Evolutionary conservation across 2,797 vertebrate species (phyloP), one percentile per base, ranked within the genome.

Genomic region (Brachyalestes nurse): DNA sequence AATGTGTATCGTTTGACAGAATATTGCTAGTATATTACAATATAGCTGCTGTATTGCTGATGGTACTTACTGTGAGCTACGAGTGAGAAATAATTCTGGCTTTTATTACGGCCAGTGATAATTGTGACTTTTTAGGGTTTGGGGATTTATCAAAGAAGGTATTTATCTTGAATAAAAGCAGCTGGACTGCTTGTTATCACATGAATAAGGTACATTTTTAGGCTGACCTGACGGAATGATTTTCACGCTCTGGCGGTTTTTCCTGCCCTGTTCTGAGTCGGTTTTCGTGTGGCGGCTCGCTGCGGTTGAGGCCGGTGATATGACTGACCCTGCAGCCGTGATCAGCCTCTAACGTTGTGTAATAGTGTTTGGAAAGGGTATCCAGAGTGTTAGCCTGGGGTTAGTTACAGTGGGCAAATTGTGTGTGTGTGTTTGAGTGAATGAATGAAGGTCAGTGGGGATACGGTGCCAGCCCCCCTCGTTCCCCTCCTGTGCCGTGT

Each of bases 371-470:
- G 60, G 49, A 61, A 78, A 21, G 51, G 34, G 19, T 66, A 28
- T 66, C 45, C 61, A 53, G 61, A n/a, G 28, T 53, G 19, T 67
- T 77, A 55, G 65, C 62, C 66, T 58, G 19, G 55, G 65, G 51
- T 42, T 53, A 82, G 67, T 65, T 77, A 67, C 51, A 77, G 65
- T 76, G 47, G 34, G 58, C 53, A 72, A 72, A 42, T 23, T 57
- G 13, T 71, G 47, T 71, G 45, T 72, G 58, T 72, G 16, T 79
- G 49, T 53, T 25, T 28, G 34, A 65, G 14, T 67, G 57, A 80
- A 75, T 86, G 65, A 92, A 91, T 91, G 90, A 93, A 93, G 92
- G 93, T 93, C 91, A 93, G 88, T 84, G 87, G 90, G 88, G 89
- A 92, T 91, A 86, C 87, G 86, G 87, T 91, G 87, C 86, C 89